Evolutionary conservation across 2,113 vertebrate species (phyloP).

Genomic region (Clinocottus analis): DNA sequence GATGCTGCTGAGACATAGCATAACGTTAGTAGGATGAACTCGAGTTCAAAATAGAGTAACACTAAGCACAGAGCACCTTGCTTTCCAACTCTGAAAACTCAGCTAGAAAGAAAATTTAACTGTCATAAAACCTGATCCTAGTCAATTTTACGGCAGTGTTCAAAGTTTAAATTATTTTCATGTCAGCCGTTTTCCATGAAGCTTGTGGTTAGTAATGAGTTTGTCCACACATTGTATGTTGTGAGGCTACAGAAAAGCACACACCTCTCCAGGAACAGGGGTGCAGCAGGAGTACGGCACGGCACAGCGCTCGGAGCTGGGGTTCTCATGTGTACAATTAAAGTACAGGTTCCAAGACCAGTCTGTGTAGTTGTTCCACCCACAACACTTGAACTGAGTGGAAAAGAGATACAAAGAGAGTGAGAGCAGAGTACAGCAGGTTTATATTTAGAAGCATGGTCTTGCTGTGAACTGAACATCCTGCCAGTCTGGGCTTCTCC

Average conservation of each 20-base stretch:
- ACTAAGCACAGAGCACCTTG: neutral
- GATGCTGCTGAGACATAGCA: neutral
- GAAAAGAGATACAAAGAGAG: neutral
- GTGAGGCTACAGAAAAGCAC: neutral
- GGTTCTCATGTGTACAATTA: slow-evolving; percentile 81
- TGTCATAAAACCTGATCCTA: neutral
- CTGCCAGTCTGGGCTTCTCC: slow-evolving; percentile 51
- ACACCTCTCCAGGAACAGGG: slow-evolving; percentile 80
- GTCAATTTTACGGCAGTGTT: neutral
- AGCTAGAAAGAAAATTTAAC: neutral
- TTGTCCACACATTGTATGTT: neutral
- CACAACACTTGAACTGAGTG: slow-evolving; percentile 83
- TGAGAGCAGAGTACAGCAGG: neutral
- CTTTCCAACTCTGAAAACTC: neutral
- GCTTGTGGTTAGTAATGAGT: neutral
- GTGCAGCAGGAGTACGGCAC: slow-evolving; percentile 85
- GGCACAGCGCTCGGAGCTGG: slow-evolving; percentile 79
- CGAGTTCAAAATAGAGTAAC: neutral
- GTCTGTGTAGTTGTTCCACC: slow-evolving; percentile 84
- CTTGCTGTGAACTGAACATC: slow-evolving; percentile 34
- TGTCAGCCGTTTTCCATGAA: neutral
- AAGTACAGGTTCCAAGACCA: slow-evolving; percentile 86
- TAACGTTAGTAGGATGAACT: neutral
- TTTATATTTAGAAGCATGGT: slow-evolving; percentile 56
- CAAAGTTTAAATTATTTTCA: neutral